Evolutionary conservation across 2,888 invertebrate species (phyloP), one percentile per base, ranked within the genome.

Genomic region (Andrena dorsata): DNA sequence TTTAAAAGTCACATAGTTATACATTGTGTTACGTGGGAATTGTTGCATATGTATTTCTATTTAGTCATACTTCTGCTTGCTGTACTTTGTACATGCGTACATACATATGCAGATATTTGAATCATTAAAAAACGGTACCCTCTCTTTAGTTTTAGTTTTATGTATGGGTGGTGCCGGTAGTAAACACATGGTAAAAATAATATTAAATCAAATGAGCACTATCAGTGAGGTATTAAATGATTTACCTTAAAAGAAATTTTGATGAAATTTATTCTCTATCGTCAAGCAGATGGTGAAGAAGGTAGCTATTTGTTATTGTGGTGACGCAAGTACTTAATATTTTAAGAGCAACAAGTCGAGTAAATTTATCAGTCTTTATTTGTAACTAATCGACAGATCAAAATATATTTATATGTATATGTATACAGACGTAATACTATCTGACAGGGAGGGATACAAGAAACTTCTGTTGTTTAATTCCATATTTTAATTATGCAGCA

Each of bases 311-410:
- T n/a, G n/a, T 60, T 60, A 16, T 30, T 6, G 7, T 30, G 16
- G n/a, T 8, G 30, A 35, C 2, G 6, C 5, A 72, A 20, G 16
- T 53, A n/a, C 6, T 41, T 65, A 7, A 41, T 60, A 51, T 10
- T 35, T 53, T 60, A 30, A 51, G 26, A 70, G 20, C 26, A 80
- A 81, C 69, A 28, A 81, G 49, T 68, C 28, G 35, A 26, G 32
- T 51, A 69, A 80, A 78, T 91, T 89, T 89, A 85, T 92, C 92
- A 92, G 92, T 92, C 91, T 92, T 92, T 92, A 91, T 91, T 92
- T 65, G 77, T 90, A 91, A 87, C 88, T 91, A 91, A 89, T 90
- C 84, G 85, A 90, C 90, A 90, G 89, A 90, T 87, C 89, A 90
- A 91, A 91, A 92, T 91, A 91, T 91, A 91, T 88, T 85, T 88